These are phyloP conservation scores for Cepphus grylle DNA, from an alignment of 2,113 vertebrate genomes.

Conservation along the genomic window DNA sequence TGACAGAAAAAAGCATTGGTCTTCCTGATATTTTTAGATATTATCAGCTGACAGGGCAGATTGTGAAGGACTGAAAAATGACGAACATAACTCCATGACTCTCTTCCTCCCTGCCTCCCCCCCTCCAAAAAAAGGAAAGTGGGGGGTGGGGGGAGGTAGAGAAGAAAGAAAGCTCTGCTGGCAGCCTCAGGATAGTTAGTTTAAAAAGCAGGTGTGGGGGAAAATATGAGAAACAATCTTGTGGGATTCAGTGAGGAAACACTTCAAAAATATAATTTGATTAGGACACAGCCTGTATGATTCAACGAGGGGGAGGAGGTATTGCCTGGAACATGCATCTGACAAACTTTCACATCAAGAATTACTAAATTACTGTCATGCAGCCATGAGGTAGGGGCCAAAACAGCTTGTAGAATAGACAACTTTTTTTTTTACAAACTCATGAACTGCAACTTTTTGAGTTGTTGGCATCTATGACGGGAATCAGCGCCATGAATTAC, in stretches of 20 bases:
- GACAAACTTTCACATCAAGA: constrained; percentile 69
- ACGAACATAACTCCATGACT: constrained; percentile 41
- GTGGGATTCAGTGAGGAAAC: constrained; percentile 76
- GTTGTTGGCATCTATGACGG: neutral
- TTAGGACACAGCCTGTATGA: constrained; percentile 76
- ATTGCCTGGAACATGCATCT: constrained; percentile 76
- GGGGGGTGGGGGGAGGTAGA: neutral
- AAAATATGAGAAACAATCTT: constrained; percentile 67
- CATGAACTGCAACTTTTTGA: constrained; percentile 18
- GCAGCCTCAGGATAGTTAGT: constrained; percentile 33
- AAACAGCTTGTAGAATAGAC: constrained; percentile 39
- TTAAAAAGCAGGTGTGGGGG: constrained; percentile 63
- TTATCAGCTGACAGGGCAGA: constrained; percentile 58
- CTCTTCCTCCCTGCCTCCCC: neutral
- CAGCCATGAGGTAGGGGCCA: constrained; percentile 59
- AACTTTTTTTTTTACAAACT: neutral
- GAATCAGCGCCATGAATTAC: constrained; percentile 6
- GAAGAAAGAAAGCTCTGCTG: constrained; percentile 42
- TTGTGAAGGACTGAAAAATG: constrained; percentile 58
- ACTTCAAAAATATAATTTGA: constrained; percentile 78
- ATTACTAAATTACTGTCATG: constrained; percentile 70
- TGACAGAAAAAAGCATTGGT: neutral
- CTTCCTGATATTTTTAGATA: constrained; percentile 63
- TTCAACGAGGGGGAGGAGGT: constrained; percentile 77
- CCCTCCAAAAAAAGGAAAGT: neutral